A percentile compares a stretch with the other conserved stretches of the same genome.
These are phyloP conservation scores for Nymphalis urticae DNA, from an alignment of 2,888 invertebrate species.

Conservation along the genomic window DNA sequence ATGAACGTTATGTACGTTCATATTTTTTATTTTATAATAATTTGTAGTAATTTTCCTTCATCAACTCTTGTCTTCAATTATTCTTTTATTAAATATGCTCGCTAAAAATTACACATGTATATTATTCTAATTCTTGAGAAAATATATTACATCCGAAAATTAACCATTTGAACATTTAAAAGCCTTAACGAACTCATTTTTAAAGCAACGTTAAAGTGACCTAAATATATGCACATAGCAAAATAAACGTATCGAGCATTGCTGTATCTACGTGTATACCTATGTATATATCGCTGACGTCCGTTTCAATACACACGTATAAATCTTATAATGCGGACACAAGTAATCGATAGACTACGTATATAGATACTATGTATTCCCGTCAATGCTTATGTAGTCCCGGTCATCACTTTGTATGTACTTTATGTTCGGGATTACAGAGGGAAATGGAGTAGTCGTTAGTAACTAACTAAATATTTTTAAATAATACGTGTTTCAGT, in stretches of 20 bases:
- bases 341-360: constrained; percentile 60
- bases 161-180: neutral
- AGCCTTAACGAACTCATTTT: neutral
- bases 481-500: neutral
- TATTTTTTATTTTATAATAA: no score
- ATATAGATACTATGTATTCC: constrained; percentile 46
- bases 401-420: constrained; percentile 16
- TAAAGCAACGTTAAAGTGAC: constrained; percentile 38
- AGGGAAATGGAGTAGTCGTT: constrained; percentile 24
- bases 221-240: constrained; percentile 47
- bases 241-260: constrained; percentile 51
- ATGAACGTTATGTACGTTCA: no score
- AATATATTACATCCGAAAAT: neutral
- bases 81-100: no score
- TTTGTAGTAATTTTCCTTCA: no score
- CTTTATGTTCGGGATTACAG: constrained; percentile 20
- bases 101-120: no score
- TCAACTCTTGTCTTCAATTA: no score
- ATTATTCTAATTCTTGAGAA: no score
- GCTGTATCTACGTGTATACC: constrained; percentile 40
- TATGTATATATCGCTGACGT: constrained; percentile 47
- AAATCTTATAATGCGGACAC: constrained; percentile 45
- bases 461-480: constrained; percentile 1
- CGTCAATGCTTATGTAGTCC: constrained; percentile 25
- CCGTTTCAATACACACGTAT: constrained; percentile 50